A percentile compares a stretch with the other conserved stretches of the same genome.
These are phyloP conservation scores for Drosophila incognita DNA, from an alignment of 2,888 invertebrate genomes.

Conservation along the genomic window DNA sequence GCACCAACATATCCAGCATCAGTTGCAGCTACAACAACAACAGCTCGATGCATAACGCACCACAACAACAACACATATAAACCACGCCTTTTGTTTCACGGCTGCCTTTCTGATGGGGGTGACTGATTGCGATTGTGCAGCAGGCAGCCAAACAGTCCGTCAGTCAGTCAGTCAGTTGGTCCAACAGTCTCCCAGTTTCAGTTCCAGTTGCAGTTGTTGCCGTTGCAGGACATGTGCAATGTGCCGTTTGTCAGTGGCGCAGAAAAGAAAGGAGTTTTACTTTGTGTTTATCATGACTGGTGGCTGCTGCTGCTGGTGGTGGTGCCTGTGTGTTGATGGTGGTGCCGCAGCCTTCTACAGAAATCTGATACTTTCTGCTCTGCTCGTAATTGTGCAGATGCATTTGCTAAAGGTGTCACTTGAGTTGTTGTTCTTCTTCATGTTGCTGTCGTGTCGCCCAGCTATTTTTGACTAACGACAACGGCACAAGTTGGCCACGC, in stretches of 20 bases:
- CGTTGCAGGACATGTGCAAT: conserved; percentile 76
- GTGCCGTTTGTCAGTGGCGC: conserved; percentile 81
- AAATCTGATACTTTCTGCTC: conserved; percentile 74
- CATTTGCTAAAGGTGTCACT: conserved; percentile 78
- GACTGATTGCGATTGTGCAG: conserved; percentile 77
- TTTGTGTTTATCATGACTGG: conserved; percentile 47
- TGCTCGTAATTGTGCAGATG: conserved; percentile 79
- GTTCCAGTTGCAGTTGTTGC: conserved; percentile 25
- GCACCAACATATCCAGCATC: conserved; percentile 41
- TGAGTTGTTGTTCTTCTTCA: conserved; percentile 53
- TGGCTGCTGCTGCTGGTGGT: conserved; percentile 40
- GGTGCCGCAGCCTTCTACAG: conserved; percentile 60
- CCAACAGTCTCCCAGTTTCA: conserved; percentile 39
- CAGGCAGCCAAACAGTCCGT: conserved; percentile 44
- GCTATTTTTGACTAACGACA: conserved; percentile 71
- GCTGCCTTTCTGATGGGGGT: conserved; percentile 80
- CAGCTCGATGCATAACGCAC: conserved; percentile 16
- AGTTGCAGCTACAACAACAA: conserved; percentile 34
- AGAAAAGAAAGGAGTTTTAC: conserved; percentile 78
- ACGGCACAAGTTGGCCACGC: conserved; percentile 76
- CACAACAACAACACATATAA: conserved; percentile 25
- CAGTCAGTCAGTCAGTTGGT: conserved; percentile 17
- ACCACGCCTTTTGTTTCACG: conserved; percentile 73
- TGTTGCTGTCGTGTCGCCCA: conserved; percentile 54
- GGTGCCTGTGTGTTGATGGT: conserved; percentile 25